Evolutionary conservation across 2,888 invertebrate species (phyloP).

Genomic region (Resseliella maxima): DNA sequence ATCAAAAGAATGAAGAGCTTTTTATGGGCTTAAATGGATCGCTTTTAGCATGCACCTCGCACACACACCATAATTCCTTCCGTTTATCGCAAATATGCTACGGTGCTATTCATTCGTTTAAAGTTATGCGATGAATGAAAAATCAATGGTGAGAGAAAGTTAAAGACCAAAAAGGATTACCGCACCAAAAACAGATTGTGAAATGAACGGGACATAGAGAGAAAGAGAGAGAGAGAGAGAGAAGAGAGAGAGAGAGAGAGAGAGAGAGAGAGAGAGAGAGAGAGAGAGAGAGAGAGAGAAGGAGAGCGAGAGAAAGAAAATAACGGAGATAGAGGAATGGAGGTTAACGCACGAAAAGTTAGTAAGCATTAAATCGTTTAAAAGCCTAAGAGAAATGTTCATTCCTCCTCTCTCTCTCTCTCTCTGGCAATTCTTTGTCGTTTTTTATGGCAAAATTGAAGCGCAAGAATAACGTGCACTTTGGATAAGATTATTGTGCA

Average conservation of each 20-base stretch:
- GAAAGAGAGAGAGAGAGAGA: neutral
- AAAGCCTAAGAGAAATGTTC: neutral
- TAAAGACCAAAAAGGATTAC: constrained; percentile 48
- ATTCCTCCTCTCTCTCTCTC: neutral
- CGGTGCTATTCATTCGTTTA: neutral
- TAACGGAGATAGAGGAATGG: too few relatives aligned
- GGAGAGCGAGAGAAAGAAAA: too few relatives aligned
- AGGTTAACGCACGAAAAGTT: neutral
- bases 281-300: too few relatives aligned
- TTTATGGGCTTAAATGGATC: constrained; percentile 22
- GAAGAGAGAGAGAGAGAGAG: neutral
- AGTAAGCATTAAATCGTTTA: constrained; percentile 18
- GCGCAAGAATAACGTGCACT: neutral
- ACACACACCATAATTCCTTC: constrained; percentile 40
- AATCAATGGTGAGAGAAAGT: constrained; percentile 18
- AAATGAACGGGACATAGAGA: neutral
- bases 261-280: too few relatives aligned
- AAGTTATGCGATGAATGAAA: constrained; percentile 1
- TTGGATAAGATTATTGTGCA: neutral
- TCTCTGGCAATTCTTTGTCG: neutral
- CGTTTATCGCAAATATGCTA: neutral
- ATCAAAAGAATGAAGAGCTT: neutral
- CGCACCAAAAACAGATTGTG: too few relatives aligned
- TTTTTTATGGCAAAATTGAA: neutral
- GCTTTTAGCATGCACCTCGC: constrained; percentile 39